phyloP scores from a whole-genome alignment of 2,113 vertebrate species.

The Meriones unguiculatus region DNA sequence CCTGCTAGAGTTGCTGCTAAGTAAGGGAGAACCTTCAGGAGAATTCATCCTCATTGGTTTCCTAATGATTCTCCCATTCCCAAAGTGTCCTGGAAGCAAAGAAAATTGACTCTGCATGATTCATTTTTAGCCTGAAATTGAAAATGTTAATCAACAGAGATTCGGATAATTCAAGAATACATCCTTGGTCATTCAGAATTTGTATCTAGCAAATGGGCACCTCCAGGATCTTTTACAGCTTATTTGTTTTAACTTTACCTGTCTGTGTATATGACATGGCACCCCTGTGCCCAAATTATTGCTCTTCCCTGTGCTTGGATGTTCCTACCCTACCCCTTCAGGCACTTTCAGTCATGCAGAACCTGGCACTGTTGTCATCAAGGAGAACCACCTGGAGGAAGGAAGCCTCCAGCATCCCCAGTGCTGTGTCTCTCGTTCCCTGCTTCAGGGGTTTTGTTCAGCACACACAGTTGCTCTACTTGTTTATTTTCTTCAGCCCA shows the following conservation, averaged over 20 bases:
- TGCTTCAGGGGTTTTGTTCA: neutral
- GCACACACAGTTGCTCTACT: neutral
- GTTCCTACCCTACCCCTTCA: neutral
- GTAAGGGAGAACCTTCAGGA: neutral
- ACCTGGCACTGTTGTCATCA: neutral
- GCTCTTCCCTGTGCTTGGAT: neutral
- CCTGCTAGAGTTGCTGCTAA: slow-evolving; percentile 30
- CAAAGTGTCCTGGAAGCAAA: slow-evolving; percentile 38
- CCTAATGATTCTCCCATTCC: slow-evolving; percentile 1
- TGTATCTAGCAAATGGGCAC: neutral
- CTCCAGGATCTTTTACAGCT: neutral
- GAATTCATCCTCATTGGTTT: slow-evolving; percentile 27
- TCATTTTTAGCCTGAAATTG: slow-evolving; percentile 40
- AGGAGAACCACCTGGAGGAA: neutral
- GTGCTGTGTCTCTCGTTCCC: neutral
- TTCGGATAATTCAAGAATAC: neutral
- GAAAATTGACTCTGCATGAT: neutral
- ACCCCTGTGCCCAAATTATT: neutral
- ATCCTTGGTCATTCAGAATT: neutral
- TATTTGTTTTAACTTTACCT: neutral
- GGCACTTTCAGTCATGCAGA: neutral
- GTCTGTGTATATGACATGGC: neutral
- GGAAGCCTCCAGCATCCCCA: neutral
- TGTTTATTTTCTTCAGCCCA: neutral
- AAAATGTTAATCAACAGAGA: neutral